Conservation (phyloP, 2,888 invertebrate genomes). For the Merodon equestris region DNA sequence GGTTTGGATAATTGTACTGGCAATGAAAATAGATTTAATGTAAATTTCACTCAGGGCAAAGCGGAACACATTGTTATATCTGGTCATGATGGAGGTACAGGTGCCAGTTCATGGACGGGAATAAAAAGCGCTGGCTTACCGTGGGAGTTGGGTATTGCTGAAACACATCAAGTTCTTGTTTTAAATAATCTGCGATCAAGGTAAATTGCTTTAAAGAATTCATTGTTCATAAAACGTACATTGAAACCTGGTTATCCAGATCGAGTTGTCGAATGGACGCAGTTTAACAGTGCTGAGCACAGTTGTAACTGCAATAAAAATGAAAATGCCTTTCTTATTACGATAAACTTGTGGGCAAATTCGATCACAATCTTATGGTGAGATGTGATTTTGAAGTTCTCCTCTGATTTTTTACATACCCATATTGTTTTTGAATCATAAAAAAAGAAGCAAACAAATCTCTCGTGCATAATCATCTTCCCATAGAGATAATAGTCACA, state of each 20-base stretch:
- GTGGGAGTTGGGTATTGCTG: constrained; percentile 98
- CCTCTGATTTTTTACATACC: constrained; percentile 42
- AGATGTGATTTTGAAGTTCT: constrained; percentile 70
- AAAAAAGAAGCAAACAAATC: constrained; percentile 22
- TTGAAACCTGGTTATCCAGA: constrained; percentile 78
- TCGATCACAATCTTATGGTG: constrained; percentile 70
- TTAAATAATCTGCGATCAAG: constrained; percentile 93
- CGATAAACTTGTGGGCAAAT: constrained; percentile 46
- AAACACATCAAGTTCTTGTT: constrained; percentile 98
- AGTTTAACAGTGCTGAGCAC: constrained; percentile 56
- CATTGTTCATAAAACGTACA: constrained; percentile 74
- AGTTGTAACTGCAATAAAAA: constrained; percentile 52
- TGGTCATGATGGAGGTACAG: constrained; percentile 99
- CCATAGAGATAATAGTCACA: constrained; percentile 59
- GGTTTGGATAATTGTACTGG: constrained; percentile 79
- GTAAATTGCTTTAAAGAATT: constrained; percentile 76
- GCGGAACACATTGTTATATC: constrained; percentile 99
- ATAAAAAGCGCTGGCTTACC: constrained; percentile 98
- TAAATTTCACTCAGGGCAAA: constrained; percentile 85
- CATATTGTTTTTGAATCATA: constrained; percentile 47
- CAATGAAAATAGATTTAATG: background rate
- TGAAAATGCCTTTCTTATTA: constrained; percentile 46
- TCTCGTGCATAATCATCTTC: constrained; percentile 62
- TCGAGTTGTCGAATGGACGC: constrained; percentile 70
- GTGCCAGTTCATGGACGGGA: constrained; percentile 99